Evolutionary conservation across 2,888 invertebrate genomes (phyloP).

Genomic region (Eudasyphora cyanicolor): DNA sequence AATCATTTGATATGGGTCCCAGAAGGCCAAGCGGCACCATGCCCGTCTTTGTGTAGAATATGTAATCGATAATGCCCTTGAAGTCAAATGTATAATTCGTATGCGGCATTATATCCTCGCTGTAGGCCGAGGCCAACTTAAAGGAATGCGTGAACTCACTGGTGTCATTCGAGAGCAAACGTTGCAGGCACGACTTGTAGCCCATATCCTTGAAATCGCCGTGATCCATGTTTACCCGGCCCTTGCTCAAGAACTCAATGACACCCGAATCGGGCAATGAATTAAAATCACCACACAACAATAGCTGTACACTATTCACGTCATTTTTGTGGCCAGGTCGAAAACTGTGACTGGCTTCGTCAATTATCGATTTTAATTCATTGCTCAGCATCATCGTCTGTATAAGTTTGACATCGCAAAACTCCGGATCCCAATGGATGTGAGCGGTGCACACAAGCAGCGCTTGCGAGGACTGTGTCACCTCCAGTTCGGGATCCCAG

Average conservation of each 20-base stretch:
- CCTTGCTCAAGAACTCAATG: constrained; percentile 95
- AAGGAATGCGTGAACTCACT: constrained; percentile 97
- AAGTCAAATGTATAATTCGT: constrained; percentile 99
- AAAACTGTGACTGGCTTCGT: constrained; percentile 91
- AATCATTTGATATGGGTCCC: constrained; percentile 95
- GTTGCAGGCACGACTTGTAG: constrained; percentile 94
- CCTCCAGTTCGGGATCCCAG: constrained; percentile 93
- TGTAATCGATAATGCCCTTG: constrained; percentile 99
- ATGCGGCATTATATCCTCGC: constrained; percentile 97
- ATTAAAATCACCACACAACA: constrained; percentile 99
- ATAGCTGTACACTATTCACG: constrained; percentile 90
- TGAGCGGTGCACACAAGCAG: constrained; percentile 98
- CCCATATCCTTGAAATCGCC: constrained; percentile 97
- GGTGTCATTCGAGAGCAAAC: constrained; percentile 93
- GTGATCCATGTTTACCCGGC: constrained; percentile 94
- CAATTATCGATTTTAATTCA: constrained; percentile 92
- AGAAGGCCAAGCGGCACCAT: constrained; percentile 97
- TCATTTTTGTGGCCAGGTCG: constrained; percentile 87
- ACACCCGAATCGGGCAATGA: constrained; percentile 99
- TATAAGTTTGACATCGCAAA: constrained; percentile 99
- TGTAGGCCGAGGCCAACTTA: constrained; percentile 96
- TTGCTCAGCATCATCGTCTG: constrained; percentile 99
- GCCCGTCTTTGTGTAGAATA: constrained; percentile 97
- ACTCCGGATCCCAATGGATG: constrained; percentile 99
- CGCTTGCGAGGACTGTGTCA: constrained; percentile 89